Percentiles rank a stretch among this genome's conserved stretches.
Conservation (phyloP, 1,140 invertebrate species). For the Hyposmocoma kahamanoa region DNA sequence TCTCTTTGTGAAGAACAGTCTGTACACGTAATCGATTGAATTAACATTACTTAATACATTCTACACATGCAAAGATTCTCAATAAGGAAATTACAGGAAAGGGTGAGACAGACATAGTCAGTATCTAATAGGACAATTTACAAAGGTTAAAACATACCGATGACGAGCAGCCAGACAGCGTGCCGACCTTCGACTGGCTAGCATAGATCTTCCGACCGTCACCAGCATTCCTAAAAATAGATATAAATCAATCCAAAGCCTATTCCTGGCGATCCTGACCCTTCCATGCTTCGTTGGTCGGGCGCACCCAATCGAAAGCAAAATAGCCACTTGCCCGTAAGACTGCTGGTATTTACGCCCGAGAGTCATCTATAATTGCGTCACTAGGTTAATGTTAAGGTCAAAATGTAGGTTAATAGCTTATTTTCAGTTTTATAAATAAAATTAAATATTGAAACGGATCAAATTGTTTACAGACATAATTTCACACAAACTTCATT, state of each 20-base stretch:
- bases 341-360: constrained; percentile 68
- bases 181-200: constrained; percentile 69
- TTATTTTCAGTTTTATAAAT: background rate
- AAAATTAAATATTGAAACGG: background rate
- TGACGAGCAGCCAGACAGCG: constrained; percentile 71
- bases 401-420: background rate
- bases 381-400: background rate
- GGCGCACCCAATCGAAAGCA: constrained; percentile 31
- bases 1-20: too few relatives aligned
- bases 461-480: constrained; percentile 1
- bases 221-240: constrained; percentile 72
- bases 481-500: constrained; percentile 18
- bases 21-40: too few relatives aligned
- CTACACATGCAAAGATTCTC: too few relatives aligned
- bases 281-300: constrained; percentile 57
- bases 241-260: constrained; percentile 61
- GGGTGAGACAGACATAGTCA: too few relatives aligned
- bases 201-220: constrained; percentile 64
- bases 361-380: constrained; percentile 58
- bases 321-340: constrained; percentile 63
- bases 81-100: too few relatives aligned
- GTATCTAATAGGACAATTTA: too few relatives aligned
- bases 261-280: constrained; percentile 42
- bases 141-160: constrained; percentile 53
- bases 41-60: too few relatives aligned